Conservation (phyloP, 2,797 vertebrate species). For the Pipistrellus kuhlii region DNA sequence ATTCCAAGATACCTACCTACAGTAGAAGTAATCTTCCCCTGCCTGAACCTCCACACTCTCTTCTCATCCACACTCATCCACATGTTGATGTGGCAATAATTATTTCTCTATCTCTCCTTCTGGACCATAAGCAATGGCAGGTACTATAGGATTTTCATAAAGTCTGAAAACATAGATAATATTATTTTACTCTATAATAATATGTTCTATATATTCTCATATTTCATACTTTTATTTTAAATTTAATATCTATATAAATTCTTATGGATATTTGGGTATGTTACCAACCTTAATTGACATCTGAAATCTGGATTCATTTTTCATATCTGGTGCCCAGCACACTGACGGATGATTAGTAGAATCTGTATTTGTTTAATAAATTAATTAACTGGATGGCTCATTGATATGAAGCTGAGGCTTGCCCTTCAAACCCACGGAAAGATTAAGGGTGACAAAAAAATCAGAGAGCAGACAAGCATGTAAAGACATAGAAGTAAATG, state of each 20-base stretch:
- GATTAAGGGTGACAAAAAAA: not conserved
- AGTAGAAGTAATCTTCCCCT: not conserved
- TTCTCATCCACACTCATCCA: not conserved
- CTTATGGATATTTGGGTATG: not conserved
- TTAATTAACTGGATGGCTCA: not conserved
- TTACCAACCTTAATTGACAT: slow-evolving; percentile 2
- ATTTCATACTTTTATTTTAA: not conserved
- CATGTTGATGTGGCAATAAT: not conserved
- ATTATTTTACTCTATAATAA: not conserved
- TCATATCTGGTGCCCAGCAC: not conserved
- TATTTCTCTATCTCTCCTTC: not conserved
- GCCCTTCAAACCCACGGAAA: slow-evolving; percentile 19
- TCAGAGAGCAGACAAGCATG: not conserved
- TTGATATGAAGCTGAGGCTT: slow-evolving; percentile 27
- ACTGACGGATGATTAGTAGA: not conserved
- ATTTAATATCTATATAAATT: not conserved
- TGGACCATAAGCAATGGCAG: not conserved
- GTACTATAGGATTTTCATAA: not conserved
- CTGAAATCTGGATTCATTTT: slow-evolving; percentile 1
- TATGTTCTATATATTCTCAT: not conserved
- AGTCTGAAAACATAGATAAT: not conserved
- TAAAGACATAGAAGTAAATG: not conserved
- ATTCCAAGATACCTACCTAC: not conserved
- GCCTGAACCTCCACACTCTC: not conserved
- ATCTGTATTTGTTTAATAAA: slow-evolving; percentile 25